Base-by-base conservation (phyloP, 1,140 invertebrate species). In the Bombus difficillimus region DNA sequence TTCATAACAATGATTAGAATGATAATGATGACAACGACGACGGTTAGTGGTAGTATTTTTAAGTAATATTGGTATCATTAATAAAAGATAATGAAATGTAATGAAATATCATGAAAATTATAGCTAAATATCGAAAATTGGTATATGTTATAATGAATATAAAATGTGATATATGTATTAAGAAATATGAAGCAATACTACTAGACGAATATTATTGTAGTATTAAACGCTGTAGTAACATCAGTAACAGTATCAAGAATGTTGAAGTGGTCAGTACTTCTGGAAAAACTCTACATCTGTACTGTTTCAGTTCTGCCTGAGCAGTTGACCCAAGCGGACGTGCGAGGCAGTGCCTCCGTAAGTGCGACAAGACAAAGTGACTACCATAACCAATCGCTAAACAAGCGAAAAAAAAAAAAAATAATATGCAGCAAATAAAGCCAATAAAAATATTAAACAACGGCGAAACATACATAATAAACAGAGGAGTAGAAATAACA, bases 61-160 rank as follows among this genome's bases (percentile, higher is more conserved):
- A 68, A 81, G 15, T 59, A 41, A 28, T 89, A 88, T 87, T 81
- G 74, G 32, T 39, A 62, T 34, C 3, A 34, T 25, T 69, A 41
- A 85, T 81, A 76, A 93, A 88, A 83, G 86, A 87, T 91, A 80
- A n/a, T 57, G 90, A 91, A 83, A 92, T 84, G 81, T 91, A 25
- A 75, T 75, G 43, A 64, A 78, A 85, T 80, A 88, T 62, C 73
- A 71, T 41, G 25, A 71, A 71, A 15, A 71, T n/a, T n/a, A 8
- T 73, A 22, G 28, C n/a, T 25, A 68, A 86, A 77, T 15, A 34
- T n/a, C 15, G 34, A 2, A 73, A 75, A 64, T 22, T 53, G 8
- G 12, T 75, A 90, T 9, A 32, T 34, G 8, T 43, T 74, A 3
- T 62, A 81, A 57, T 34, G 59, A 41, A 62, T 6, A 77, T 13